Base-by-base conservation (phyloP, 2,888 invertebrate genomes). In the Pandemis heparana region DNA sequence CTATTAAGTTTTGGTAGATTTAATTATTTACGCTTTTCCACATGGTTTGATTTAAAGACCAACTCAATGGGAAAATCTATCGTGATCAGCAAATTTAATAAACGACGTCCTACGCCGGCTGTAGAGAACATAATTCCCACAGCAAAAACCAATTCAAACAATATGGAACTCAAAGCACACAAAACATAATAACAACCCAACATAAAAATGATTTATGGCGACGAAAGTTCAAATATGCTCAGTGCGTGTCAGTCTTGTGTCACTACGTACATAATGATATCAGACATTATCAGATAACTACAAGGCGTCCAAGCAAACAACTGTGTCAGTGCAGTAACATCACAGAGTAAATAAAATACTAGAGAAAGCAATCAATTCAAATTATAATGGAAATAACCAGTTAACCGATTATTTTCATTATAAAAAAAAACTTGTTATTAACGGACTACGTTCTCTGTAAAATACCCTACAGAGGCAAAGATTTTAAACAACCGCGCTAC, bases 101-200 rank as follows among this genome's bases (percentile, higher is more conserved):
- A 43, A 12, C 5, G 10, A 12, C 3, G 12, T 12, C 12, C 12
- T 5, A 43, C 10, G 12, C 43, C 5, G 43, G 56, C 51, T 60
- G 48, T 71, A 9, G 64, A 48, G 18, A 77, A 80, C 74, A 56
- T 77, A 83, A 32, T 83, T 76, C 89, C 88, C 89, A 91, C 89
- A 32, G 23, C 89, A 89, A 32, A 66, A n/a, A 48, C 18, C 78
- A 75, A 71, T 78, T 83, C 83, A 86, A 86, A 86, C 88, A 88
- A 86, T 84, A 88, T 86, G 89, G 85, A 89, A 85, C 79, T 72
- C 10, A 73, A 63, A 63, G 53, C 46, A 70, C 53, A 60, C 48
- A 69, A 18, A 23, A 60, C 16, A 12, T 14, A 59, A 68, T 56
- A 63, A 61, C 38, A 12, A n/a, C 38, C 14, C 32, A 51, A 65